A percentile compares a stretch with the other conserved stretches of the same genome.
These are phyloP conservation scores for Gastracanthus pulcherrimus DNA, from an alignment of 2,888 invertebrate genomes.

Conservation along the genomic window DNA sequence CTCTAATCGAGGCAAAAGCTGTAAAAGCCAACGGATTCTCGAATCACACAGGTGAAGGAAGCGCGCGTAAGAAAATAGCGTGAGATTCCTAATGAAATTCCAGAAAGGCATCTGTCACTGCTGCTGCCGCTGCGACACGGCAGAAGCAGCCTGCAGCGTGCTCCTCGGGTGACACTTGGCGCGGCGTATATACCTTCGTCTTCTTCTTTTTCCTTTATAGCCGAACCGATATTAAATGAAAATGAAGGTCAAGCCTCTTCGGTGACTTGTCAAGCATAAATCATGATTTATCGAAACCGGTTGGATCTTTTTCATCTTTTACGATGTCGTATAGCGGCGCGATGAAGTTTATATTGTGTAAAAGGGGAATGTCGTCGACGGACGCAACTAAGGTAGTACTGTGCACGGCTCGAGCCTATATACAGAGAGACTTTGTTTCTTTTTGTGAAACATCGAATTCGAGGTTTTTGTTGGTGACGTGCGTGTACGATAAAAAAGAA, in stretches of 20 bases:
- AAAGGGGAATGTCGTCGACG: constrained; percentile 24
- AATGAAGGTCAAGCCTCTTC: constrained; percentile 53
- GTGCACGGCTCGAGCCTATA: background rate
- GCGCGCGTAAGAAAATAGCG: background rate
- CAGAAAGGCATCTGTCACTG: constrained; percentile 56
- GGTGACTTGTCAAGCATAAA: constrained; percentile 53
- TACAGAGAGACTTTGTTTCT: constrained; percentile 34
- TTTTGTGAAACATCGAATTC: constrained; percentile 35
- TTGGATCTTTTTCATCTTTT: constrained; percentile 51
- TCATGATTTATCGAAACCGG: constrained; percentile 59
- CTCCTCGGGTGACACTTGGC: constrained; percentile 37
- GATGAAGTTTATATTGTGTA: constrained; percentile 49
- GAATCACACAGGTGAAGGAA: constrained; percentile 14
- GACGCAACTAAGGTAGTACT: background rate
- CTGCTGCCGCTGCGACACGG: background rate
- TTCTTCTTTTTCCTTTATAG: constrained; percentile 12
- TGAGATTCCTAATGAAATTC: constrained; percentile 50
- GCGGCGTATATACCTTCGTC: constrained; percentile 18
- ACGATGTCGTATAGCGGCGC: constrained; percentile 6
- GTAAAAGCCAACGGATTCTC: constrained; percentile 5
- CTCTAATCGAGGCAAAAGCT: background rate
- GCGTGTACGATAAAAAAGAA: constrained; percentile 33
- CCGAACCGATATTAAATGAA: constrained; percentile 45
- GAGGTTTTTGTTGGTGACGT: constrained; percentile 14
- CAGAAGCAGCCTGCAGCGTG: background rate